A percentile compares a stretch with the other conserved stretches of the same genome.
phyloP scores from a whole-genome alignment of 2,113 vertebrate species.

The Gambusia holbrooki region DNA sequence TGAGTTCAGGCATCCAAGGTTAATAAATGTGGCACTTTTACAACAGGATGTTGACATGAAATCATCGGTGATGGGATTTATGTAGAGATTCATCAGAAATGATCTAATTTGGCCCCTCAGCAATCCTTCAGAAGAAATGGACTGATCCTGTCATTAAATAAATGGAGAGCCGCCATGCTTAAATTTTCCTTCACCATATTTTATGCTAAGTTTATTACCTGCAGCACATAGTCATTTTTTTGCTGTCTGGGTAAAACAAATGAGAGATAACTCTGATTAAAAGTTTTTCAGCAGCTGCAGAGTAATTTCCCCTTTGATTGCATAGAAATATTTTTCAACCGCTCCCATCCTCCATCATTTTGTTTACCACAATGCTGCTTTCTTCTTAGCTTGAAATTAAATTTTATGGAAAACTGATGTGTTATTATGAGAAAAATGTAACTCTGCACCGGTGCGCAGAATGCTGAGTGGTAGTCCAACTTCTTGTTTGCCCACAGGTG shows the following conservation, averaged over 20 bases:
- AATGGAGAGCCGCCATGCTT: not conserved
- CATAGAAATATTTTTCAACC: not conserved
- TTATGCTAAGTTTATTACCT: not conserved
- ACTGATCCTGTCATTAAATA: not conserved
- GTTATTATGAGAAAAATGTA: not conserved
- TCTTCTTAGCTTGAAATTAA: not conserved
- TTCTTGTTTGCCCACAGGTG: not conserved
- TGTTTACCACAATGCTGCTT: not conserved
- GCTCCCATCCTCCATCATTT: not conserved
- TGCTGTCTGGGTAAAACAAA: not conserved
- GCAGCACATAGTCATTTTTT: not conserved
- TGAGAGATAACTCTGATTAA: not conserved
- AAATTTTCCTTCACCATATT: not conserved
- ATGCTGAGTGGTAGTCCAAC: not conserved
- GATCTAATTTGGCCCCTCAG: not conserved
- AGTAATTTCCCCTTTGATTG: not conserved
- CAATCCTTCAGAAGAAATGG: not conserved
- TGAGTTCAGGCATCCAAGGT: not conserved
- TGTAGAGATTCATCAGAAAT: not conserved
- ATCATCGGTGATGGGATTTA: not conserved
- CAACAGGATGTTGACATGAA: not conserved
- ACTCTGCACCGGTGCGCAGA: not conserved
- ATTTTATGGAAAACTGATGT: not conserved
- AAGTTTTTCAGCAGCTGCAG: not conserved
- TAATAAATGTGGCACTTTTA: not conserved